phyloP scores from a whole-genome alignment of 1,140 invertebrate genomes.

The Rhizoglyphus robini region DNA sequence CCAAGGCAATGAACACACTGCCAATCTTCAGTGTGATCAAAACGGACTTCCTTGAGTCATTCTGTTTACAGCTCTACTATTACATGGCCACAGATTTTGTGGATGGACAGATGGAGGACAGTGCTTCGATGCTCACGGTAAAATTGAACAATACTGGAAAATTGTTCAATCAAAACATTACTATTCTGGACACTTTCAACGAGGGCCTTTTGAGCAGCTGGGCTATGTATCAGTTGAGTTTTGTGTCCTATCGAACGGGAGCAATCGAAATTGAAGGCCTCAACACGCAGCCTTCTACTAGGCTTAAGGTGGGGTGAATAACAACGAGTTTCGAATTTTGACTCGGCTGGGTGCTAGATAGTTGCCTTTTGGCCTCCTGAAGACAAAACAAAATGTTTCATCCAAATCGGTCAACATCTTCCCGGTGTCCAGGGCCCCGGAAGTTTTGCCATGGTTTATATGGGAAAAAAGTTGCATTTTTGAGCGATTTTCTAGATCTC shows the following conservation, averaged over 20 bases:
- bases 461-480: too few relatives aligned
- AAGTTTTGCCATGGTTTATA: too few relatives aligned
- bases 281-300: not conserved
- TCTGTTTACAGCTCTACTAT: slow-evolving; percentile 1
- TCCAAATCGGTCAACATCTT: too few relatives aligned
- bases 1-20: not conserved
- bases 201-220: not conserved
- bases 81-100: not conserved
- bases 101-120: not conserved
- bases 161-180: not conserved
- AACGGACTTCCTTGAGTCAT: not conserved
- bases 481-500: too few relatives aligned
- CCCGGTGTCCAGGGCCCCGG: too few relatives aligned
- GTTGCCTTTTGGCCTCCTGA: too few relatives aligned
- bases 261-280: not conserved
- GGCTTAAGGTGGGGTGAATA: too few relatives aligned
- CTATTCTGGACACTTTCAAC: not conserved
- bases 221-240: not conserved
- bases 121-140: not conserved
- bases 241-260: not conserved
- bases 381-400: too few relatives aligned
- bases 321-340: too few relatives aligned
- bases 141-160: not conserved
- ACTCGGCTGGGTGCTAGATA: too few relatives aligned
- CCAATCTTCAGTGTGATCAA: not conserved